These are phyloP conservation scores for Sogatella furcifera DNA, from an alignment of 1,140 invertebrate genomes.

Conservation along the genomic window DNA sequence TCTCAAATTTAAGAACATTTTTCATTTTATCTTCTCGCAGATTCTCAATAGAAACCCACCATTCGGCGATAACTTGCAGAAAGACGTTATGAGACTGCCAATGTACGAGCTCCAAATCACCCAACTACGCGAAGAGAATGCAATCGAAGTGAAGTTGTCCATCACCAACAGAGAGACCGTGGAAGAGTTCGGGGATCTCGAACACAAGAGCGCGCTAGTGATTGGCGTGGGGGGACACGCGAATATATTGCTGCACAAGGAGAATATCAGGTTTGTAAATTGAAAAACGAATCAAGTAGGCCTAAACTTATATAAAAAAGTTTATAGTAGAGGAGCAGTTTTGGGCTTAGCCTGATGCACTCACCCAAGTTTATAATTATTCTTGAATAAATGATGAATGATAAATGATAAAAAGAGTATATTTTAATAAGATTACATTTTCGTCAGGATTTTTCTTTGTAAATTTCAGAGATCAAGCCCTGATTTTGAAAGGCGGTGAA, in stretches of 20 bases:
- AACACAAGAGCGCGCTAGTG: neutral
- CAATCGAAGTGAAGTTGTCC: neutral
- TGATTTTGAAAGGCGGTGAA: too few relatives aligned
- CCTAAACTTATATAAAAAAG: too few relatives aligned
- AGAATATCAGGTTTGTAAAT: neutral
- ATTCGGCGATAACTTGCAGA: slow-evolving; percentile 27
- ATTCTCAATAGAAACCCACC: slow-evolving; percentile 28
- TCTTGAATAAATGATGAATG: too few relatives aligned
- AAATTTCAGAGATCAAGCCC: too few relatives aligned
- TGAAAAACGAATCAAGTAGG: too few relatives aligned
- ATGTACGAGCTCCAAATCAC: slow-evolving; percentile 17
- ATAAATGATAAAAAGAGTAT: too few relatives aligned
- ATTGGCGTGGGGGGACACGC: neutral
- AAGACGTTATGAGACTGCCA: slow-evolving; percentile 24
- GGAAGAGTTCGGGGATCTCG: neutral
- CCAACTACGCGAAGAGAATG: neutral
- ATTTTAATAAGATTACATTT: too few relatives aligned
- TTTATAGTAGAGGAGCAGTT: too few relatives aligned
- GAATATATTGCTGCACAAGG: neutral
- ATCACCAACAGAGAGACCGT: neutral
- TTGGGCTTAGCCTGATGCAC: too few relatives aligned
- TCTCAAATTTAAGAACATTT: too few relatives aligned
- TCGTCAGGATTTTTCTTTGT: neutral
- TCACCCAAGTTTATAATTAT: too few relatives aligned
- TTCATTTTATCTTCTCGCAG: slow-evolving; percentile 3